phyloP scores from a whole-genome alignment of 2,113 vertebrate species.

The Mirza zaza region DNA sequence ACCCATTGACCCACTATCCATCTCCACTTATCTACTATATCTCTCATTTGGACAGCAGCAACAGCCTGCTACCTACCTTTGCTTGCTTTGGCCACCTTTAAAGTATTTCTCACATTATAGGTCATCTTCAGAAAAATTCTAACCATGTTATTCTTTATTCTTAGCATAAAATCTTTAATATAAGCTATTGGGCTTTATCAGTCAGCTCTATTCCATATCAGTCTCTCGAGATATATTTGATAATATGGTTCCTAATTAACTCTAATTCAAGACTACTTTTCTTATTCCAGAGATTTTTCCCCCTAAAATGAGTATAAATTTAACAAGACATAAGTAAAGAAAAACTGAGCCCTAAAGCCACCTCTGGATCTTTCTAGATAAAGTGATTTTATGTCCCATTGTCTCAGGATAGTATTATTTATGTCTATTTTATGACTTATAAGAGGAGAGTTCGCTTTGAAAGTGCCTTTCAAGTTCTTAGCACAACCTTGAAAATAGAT shows the following conservation, averaged over 20 bases:
- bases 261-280: not conserved
- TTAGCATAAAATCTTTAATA: not conserved
- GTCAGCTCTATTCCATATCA: not conserved
- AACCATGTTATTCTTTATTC: not conserved
- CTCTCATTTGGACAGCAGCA: too few species aligned
- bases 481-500: not conserved
- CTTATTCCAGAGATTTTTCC: not conserved
- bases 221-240: not conserved
- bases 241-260: not conserved
- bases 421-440: not conserved
- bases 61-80: too few species aligned
- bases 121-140: not conserved
- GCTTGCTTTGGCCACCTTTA: too few species aligned
- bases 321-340: not conserved
- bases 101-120: too few species aligned
- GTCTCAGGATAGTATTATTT: not conserved
- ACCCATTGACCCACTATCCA: too few species aligned
- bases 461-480: not conserved
- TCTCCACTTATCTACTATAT: too few species aligned
- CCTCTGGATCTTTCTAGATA: not conserved
- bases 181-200: not conserved
- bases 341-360: not conserved
- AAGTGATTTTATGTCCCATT: not conserved
- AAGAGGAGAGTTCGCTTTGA: not conserved
- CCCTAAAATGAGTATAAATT: not conserved